Base-by-base conservation (phyloP, 2,797 vertebrate genomes). In the Lithobates pipiens region DNA sequence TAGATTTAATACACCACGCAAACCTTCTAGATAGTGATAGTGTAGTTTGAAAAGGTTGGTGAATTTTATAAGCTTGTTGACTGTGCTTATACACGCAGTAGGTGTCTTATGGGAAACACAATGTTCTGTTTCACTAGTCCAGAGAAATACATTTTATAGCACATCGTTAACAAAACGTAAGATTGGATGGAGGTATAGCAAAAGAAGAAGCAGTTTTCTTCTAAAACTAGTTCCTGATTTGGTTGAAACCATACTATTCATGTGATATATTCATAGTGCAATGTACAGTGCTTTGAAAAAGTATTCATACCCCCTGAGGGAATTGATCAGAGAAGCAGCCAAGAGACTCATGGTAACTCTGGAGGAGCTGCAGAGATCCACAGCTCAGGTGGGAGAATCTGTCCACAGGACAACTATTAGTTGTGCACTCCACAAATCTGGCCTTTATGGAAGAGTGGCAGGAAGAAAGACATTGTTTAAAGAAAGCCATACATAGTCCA, bases 171-270 rank as follows among this genome's bases (percentile, higher is more conserved):
- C 46, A 61, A 81, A 81, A 71, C 42, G 11, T 36, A 29, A 61
- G 67, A 34, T 10, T 70, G 42, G 36, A 78, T 67, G 36, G 36
- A 78, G 61, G 61, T 78, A 42, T 44, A 67, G 32, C 7, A 18
- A 77, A 77, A 77, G 39, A 36, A 77, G 57, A 77, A 77, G 61
- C 61, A 78, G 42, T 78, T 78, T 67, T 67, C 61, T 78, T 63
- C 63, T 77, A 63, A 77, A 77, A 57, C 10, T 4, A 15, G 39
- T 67, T 67, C 44, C 61, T 78, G 23, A 44, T 78, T 78, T 78
- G 27, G 76, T 16, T 78, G 76, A 27, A 67, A 78, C 61, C 61
- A 78, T 65, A 42, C 32, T 78, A 36, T 36, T 78, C 9, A 78
- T 78, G 65, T 67, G 3, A 27, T 67, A 67, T 67, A 39, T 67